Evolutionary conservation across 2,113 vertebrate species (phyloP), one percentile per base, ranked within the genome.

Genomic region (Parotia lawesii): DNA sequence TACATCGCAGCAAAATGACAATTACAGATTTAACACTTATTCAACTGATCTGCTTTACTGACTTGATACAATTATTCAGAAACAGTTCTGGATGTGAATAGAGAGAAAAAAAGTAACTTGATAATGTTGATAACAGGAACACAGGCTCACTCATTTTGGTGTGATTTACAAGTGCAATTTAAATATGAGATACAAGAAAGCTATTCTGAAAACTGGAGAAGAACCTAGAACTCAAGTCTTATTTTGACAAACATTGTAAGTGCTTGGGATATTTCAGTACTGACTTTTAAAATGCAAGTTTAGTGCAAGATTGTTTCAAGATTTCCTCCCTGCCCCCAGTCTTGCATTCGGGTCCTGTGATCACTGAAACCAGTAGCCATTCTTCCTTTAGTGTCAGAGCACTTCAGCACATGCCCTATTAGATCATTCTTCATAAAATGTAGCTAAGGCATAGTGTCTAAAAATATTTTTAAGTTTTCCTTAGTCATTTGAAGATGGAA

Each of bases 271-370:
- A 56, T 65, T 79, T 61, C 33, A 56, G 8, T 45, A 45, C 37
- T 27, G n/a, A 37, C 16, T 58, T 5, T 31, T 78, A 50, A 72
- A 79, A 80, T n/a, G 15, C 17, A 65, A 61, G 54, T 53, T 69
- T 4, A 4, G 5, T 29, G 28, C 56, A 69, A 62, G 47, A 38
- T 33, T 48, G 9, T 35, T 37, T n/a, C 0, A 0, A 33, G 29
- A 48, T 24, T 47, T 6, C 5, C 20, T 6, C 5, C 16, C 5
- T 0, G 0, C 5, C 28, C 5, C 25, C 2, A 38, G 24, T 20
- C 37, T 38, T 51, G 33, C 12, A 18, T 23, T 86, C 0, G 0
- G 6, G 9, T 54, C 27, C 74, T 67, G 20, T 35, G 24, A 38
- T 28, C 28, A 23, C 0, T 48, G n/a, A 56, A 90, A 60, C 8